Evolutionary conservation across 2,113 vertebrate species (phyloP), one percentile per base, ranked within the genome.

Genomic region (Etheostoma cragini): DNA sequence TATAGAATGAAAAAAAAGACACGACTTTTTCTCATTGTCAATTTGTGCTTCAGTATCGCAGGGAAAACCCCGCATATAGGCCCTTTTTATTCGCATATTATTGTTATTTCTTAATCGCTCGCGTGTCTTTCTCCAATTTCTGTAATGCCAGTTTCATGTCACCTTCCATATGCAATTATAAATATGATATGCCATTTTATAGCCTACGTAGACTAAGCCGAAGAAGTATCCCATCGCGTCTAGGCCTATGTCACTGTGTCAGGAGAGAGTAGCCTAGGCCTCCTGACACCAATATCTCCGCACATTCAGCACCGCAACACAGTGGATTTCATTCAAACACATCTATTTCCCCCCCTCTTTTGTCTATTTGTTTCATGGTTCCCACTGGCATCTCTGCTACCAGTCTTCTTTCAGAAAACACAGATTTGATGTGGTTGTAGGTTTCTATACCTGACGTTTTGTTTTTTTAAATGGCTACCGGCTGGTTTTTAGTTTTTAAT

Each of bases 211-310:
- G 45, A 60, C 16, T 54, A n/a, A 58, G 45, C 1, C 5, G 17
- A 47, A 22, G 56, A 60, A 21, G 24, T 52, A 17, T 24, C 15
- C 16, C 22, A 46, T 1, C 52, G 67, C 76, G 80, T 33, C 53
- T 66, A 64, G 86, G 87, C 88, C 79, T 82, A 21, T 86, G 82
- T 82, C 82, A 81, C 79, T 52, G 87, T 78, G 82, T 90, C 76
- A 90, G 72, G 75, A 80, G 81, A 81, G 49, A 67, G 53, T 26
- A n/a, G n/a, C n/a, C n/a, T n/a, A 83, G 85, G 87, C 91, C 89
- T 92, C 91, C 93, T 94, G 93, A 91, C 94, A 94, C 92, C 91
- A 92, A 89, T 91, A 91, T 93, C 93, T 77, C 92, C 89, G 57
- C 88, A 91, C 83, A 88, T 80, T 76, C 85, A 82, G 72, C 66